Evolutionary conservation across 2,888 invertebrate genomes (phyloP), one percentile per base, ranked within the genome.

Genomic region (Xanthorhoe designata): DNA sequence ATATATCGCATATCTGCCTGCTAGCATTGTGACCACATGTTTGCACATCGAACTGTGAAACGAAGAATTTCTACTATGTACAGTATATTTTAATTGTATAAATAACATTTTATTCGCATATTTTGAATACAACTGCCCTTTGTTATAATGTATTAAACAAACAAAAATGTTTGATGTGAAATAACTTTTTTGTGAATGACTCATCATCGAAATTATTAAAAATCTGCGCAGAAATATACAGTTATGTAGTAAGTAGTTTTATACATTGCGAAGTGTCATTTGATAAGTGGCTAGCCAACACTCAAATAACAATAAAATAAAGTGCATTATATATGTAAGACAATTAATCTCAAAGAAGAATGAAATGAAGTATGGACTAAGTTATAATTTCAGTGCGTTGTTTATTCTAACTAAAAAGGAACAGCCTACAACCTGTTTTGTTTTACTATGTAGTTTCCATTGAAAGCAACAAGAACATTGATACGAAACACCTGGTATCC

Each of bases 11-110:
- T 81, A 72, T 70, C 77, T 71, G 42, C 59, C 69, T 80, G 80
- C 76, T 76, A 81, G 72, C 75, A 78, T 65, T 74, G 75, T 61
- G 61, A 52, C 71, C 69, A 61, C 75, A 72, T 77, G 73, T 79
- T 75, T 69, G 74, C 71, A 72, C 72, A 71, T 59, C 55, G 71
- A 51, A 13, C 67, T 71, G 64, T 68, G 64, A 68, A 72, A 69
- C 70, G 61, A 66, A 62, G 57, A 66, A 75, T 73, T 71, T 65
- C 53, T 64, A 63, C 56, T 62, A 71, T 68, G 62, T 65, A 69
- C 70, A 66, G 60, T 70, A 50, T 64, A 71, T 75, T 73, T 71
- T 72, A 73, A 75, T 73, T 73, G 72, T 68, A 56, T 58, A 55
- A 49, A 54, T 61, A 68, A 68, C 62, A 68, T 69, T 64, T 61